These are phyloP conservation scores for Aphis craccivora DNA, from an alignment of 1,140 invertebrate genomes.

Conservation along the genomic window DNA sequence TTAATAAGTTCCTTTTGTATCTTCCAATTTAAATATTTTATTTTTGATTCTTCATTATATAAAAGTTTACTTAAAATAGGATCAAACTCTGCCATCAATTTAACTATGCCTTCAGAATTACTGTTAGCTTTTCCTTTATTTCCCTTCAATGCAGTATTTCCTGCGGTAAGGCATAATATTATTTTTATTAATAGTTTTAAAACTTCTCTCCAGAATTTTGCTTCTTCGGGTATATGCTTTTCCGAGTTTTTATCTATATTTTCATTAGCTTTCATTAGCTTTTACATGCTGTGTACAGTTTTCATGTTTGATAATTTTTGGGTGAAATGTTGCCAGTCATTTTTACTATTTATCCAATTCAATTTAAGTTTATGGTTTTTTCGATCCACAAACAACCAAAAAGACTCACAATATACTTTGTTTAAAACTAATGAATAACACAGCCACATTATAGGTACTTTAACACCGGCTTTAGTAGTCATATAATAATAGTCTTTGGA, in stretches of 20 bases:
- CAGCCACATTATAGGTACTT: neutral
- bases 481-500: neutral
- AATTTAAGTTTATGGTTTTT: neutral
- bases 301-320: slow-evolving; percentile 2
- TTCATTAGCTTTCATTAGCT: too few relatives aligned
- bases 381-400: neutral
- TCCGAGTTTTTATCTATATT: neutral
- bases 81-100: slow-evolving; percentile 27
- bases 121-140: neutral
- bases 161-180: neutral
- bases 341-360: neutral
- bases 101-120: neutral
- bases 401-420: neutral
- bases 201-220: neutral
- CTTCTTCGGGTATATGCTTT: neutral
- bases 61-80: neutral
- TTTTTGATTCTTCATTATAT: neutral
- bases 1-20: slow-evolving; percentile 34
- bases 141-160: neutral
- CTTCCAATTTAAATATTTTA: slow-evolving; percentile 17
- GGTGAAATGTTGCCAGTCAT: neutral
- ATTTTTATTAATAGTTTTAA: neutral
- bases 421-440: neutral
- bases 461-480: neutral
- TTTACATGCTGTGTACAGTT: neutral